These are phyloP conservation scores for Hypsibius dujardini DNA, from an alignment of 1,140 invertebrate species.

Conservation along the genomic window DNA sequence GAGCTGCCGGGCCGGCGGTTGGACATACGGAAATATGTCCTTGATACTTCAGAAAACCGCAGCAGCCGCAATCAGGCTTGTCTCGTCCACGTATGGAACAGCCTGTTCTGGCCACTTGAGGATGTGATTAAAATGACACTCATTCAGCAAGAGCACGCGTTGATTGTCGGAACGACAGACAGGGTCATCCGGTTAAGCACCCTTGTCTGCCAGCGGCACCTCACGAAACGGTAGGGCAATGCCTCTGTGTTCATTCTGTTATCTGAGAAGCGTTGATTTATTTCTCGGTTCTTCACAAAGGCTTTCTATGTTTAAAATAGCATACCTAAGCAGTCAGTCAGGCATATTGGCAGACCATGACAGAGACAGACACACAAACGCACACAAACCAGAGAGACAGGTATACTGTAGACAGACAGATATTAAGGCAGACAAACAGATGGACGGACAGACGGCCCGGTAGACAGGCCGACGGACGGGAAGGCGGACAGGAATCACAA, in stretches of 20 bases:
- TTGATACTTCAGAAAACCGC: neutral
- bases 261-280: too few relatives aligned
- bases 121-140: neutral
- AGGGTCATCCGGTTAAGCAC: neutral
- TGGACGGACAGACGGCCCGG: too few relatives aligned
- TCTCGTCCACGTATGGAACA: neutral
- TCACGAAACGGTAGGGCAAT: neutral
- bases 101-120: conserved; percentile 4
- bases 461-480: too few relatives aligned
- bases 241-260: neutral
- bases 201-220: neutral
- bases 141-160: neutral
- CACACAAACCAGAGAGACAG: too few relatives aligned
- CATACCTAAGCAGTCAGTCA: too few relatives aligned
- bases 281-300: too few relatives aligned
- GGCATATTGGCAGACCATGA: too few relatives aligned
- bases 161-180: neutral
- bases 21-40: conserved; percentile 1
- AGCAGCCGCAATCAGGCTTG: neutral
- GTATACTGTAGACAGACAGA: too few relatives aligned
- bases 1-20: neutral
- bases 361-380: too few relatives aligned
- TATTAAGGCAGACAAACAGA: too few relatives aligned
- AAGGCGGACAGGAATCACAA: too few relatives aligned
- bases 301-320: too few relatives aligned